phyloP scores from a whole-genome alignment of 2,888 invertebrate genomes.

The Acanthacorydalis orientalis region DNA sequence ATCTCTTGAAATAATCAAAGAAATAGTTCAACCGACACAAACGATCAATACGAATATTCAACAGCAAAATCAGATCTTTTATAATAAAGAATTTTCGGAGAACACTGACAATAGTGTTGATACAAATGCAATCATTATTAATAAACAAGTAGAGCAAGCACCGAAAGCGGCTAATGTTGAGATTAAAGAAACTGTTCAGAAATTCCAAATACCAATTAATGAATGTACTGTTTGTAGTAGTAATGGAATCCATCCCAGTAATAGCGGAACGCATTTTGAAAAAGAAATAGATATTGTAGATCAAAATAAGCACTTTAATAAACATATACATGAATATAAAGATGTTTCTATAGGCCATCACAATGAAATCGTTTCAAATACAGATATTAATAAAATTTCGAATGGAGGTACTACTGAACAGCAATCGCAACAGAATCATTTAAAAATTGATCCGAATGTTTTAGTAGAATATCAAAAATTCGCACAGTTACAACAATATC shows the following conservation, averaged over 20 bases:
- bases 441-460: slow-evolving; percentile 1
- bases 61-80: no score
- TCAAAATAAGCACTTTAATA: neutral
- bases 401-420: neutral
- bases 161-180: slow-evolving; percentile 1
- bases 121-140: no score
- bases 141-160: no score
- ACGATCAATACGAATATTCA: no score
- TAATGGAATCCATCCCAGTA: neutral
- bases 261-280: neutral
- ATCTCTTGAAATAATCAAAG: no score
- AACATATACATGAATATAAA: neutral
- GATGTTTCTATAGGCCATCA: neutral
- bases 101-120: no score
- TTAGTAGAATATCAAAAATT: slow-evolving; percentile 6
- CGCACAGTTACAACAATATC: slow-evolving; percentile 4
- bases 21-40: no score
- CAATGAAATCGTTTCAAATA: neutral
- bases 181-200: slow-evolving; percentile 4
- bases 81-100: no score
- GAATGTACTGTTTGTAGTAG: neutral
- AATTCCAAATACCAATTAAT: slow-evolving; percentile 3
- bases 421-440: neutral
- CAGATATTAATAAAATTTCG: neutral
- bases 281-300: slow-evolving; percentile 1